These are phyloP conservation scores for Takifugu rubripes DNA, from an alignment of 2,797 vertebrate species.

Conservation along the genomic window DNA sequence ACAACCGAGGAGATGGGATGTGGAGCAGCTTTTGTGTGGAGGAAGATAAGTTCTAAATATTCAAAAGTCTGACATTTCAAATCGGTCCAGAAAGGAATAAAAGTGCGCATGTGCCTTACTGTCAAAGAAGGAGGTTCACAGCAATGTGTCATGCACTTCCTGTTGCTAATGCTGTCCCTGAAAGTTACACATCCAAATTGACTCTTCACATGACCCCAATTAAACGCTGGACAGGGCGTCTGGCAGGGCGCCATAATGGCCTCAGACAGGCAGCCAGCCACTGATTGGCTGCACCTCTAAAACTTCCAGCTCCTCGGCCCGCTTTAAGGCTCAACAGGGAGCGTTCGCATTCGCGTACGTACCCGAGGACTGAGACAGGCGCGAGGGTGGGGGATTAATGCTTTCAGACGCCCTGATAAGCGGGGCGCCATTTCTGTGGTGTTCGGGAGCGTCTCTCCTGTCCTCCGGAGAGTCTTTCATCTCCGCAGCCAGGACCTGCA, in stretches of 20 bases:
- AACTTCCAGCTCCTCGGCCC: slow-evolving; percentile 63
- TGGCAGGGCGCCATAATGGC: slow-evolving; percentile 64
- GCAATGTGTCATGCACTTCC: slow-evolving; percentile 42
- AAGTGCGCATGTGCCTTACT: slow-evolving; percentile 14
- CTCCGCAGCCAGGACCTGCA: slow-evolving; percentile 66
- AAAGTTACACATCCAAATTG: slow-evolving; percentile 58
- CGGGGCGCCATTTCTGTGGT: slow-evolving; percentile 66
- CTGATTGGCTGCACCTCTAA: slow-evolving; percentile 24
- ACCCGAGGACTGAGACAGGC: slow-evolving; percentile 38
- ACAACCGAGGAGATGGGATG: slow-evolving; percentile 8
- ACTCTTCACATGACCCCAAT: slow-evolving; percentile 71
- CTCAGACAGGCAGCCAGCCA: slow-evolving; percentile 49
- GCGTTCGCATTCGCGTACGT: slow-evolving; percentile 61
- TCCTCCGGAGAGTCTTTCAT: slow-evolving; percentile 76
- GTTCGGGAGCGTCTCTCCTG: slow-evolving; percentile 71
- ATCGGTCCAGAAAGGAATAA: slow-evolving; percentile 2
- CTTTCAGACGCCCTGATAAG: slow-evolving; percentile 71
- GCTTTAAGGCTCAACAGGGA: slow-evolving; percentile 60
- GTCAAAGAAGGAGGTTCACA: slow-evolving; percentile 43
- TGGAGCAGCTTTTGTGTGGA: not conserved
- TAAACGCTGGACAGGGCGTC: slow-evolving; percentile 59
- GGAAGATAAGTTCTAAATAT: too few species aligned
- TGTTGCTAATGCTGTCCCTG: slow-evolving; percentile 50
- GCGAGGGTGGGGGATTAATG: slow-evolving; percentile 51
- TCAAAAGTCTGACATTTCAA: slow-evolving; percentile 23